Evolutionary conservation across 2,797 vertebrate genomes (phyloP), one percentile per base, ranked within the genome.

Genomic region (Lophotriccus pileatus): DNA sequence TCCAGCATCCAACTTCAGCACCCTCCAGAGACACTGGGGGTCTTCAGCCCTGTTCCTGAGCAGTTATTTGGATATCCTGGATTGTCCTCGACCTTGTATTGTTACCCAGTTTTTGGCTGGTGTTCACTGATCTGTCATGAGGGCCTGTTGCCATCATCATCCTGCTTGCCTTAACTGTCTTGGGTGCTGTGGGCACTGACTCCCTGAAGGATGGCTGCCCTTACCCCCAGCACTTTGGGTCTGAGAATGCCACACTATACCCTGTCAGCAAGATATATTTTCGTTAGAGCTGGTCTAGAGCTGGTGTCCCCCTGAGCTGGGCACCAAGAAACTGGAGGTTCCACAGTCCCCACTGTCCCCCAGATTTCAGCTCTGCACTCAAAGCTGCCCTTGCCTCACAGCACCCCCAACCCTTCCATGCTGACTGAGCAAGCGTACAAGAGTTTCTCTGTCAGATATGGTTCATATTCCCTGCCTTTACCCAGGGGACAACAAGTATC

Each of bases 331-430:
- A 14, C 14, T 63, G 12, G 9, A 18, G 12, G 14, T 60, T 27
- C 21, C 19, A 27, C 1, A 43, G 27, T 3, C 6, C 9, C 10
- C 56, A 32, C 6, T 67, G 25, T 50, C 4, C 18, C 24, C 23
- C 39, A 67, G 28, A 36, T 2, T 47, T n/a, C 49, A 67, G 7
- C 6, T 32, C 28, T 81, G 52, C 30, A 44, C 17, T 28, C 30
- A 87, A 44, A 78, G 7, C 9, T 74, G 52, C 36, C 23, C 32
- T 25, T 70, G 52, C 6, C 34, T 8, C n/a, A 39, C 22, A 28
- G 14, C 0, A 0, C 5, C 14, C 19, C 17, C 36, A 75, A 3
- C 6, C 6, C 12, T 47, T 63, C 41, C n/a, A 24, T 0, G 1
- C 7, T 9, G 14, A 32, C 22, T 39, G 32, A 56, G 39, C 7